phyloP scores from a whole-genome alignment of 23 tunicate genomes.

The Clavelina lepadiformis region DNA sequence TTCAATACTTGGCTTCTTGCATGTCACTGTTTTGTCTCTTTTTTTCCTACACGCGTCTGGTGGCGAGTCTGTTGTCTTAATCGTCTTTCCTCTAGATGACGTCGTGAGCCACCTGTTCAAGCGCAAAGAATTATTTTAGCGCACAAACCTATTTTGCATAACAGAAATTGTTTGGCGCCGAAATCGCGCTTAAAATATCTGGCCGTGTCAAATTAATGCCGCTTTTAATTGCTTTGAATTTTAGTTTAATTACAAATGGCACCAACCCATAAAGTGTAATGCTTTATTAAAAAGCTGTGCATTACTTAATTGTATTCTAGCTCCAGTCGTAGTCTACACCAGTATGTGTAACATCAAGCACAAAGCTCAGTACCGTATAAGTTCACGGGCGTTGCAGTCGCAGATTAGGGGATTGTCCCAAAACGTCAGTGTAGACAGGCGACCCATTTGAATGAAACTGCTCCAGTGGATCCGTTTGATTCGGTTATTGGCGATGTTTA shows the following conservation, averaged over 20 bases:
- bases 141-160: too few species aligned
- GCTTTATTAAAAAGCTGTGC: too few species aligned
- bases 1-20: too few species aligned
- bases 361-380: constrained; percentile 30
- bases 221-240: neutral
- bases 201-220: too few species aligned
- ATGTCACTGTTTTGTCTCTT: neutral
- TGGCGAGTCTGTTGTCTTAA: constrained; percentile 8
- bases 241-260: too few species aligned
- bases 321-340: too few species aligned
- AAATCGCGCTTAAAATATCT: too few species aligned
- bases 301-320: too few species aligned
- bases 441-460: constrained; percentile 37
- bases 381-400: constrained; percentile 59
- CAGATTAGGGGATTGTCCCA: constrained; percentile 61
- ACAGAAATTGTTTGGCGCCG: too few species aligned
- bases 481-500: constrained; percentile 36
- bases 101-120: constrained; percentile 40
- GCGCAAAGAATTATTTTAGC: too few species aligned
- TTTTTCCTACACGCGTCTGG: constrained; percentile 13
- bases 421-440: constrained; percentile 20
- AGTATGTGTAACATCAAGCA: neutral
- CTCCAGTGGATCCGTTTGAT: constrained; percentile 51
- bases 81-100: constrained; percentile 36
- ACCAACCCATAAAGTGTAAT: too few species aligned